Evolutionary conservation across 2,888 invertebrate species (phyloP).

Genomic region (Cyclophora albipunctata): DNA sequence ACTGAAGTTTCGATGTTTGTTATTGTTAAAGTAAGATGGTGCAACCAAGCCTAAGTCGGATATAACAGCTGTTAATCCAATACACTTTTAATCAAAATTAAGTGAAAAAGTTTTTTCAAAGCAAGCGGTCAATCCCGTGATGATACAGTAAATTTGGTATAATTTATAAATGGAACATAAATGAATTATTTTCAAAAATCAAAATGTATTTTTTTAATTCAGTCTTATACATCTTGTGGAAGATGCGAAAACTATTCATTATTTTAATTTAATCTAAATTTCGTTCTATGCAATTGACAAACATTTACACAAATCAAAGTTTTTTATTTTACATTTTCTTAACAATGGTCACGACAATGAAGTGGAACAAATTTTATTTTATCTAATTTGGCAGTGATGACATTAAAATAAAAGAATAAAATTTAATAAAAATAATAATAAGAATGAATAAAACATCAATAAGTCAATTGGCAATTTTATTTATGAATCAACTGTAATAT

Average conservation of each 20-base stretch:
- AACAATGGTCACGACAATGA: slow-evolving; percentile 6
- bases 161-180: too few relatives aligned
- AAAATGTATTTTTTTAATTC: slow-evolving; percentile 22
- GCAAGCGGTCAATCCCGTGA: too few relatives aligned
- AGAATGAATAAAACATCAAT: background rate
- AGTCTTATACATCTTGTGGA: slow-evolving; percentile 49
- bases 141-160: too few relatives aligned
- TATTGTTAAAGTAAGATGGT: too few relatives aligned
- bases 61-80: too few relatives aligned
- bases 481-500: too few relatives aligned
- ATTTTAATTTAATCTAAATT: slow-evolving; percentile 12
- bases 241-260: slow-evolving; percentile 37
- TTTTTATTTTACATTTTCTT: slow-evolving; percentile 5
- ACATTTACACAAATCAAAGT: slow-evolving; percentile 11
- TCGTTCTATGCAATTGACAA: slow-evolving; percentile 41
- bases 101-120: too few relatives aligned
- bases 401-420: slow-evolving; percentile 1
- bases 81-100: too few relatives aligned
- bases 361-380: slow-evolving; percentile 3
- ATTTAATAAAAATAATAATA: background rate
- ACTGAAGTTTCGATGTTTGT: too few relatives aligned
- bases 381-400: slow-evolving; percentile 17
- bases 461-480: too few relatives aligned
- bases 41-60: too few relatives aligned
- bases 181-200: too few relatives aligned